These are phyloP conservation scores for Pygocentrus nattereri DNA, from an alignment of 2,797 vertebrate species.

Conservation along the genomic window DNA sequence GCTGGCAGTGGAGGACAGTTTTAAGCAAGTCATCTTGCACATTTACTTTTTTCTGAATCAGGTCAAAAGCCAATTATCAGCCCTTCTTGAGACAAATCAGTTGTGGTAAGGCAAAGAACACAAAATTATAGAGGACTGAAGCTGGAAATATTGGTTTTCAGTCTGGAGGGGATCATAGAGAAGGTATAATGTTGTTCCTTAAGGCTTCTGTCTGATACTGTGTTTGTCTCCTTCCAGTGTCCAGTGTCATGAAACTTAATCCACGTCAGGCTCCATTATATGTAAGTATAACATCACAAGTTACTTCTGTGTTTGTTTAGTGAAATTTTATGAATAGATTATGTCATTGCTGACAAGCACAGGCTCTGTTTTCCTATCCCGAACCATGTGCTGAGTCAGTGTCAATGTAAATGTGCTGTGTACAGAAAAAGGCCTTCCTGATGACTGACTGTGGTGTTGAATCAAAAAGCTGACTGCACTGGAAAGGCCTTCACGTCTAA, in stretches of 20 bases:
- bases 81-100: background rate
- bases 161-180: background rate
- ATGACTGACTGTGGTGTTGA: background rate
- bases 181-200: background rate
- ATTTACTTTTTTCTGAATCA: no score
- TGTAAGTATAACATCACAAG: constrained; percentile 83
- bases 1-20: background rate
- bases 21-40: background rate
- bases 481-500: background rate
- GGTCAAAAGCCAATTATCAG: background rate
- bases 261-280: constrained; percentile 97
- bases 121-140: background rate
- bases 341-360: background rate
- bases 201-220: constrained; percentile 15
- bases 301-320: constrained; percentile 9
- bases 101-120: background rate
- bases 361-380: background rate
- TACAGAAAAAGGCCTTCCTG: background rate
- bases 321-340: constrained; percentile 9
- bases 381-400: background rate
- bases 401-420: background rate
- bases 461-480: background rate
- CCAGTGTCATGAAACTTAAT: constrained; percentile 99
- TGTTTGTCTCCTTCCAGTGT: constrained; percentile 80
- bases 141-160: background rate